Base-by-base conservation (phyloP, 2,888 invertebrate genomes). In the Leucozona laternaria region DNA sequence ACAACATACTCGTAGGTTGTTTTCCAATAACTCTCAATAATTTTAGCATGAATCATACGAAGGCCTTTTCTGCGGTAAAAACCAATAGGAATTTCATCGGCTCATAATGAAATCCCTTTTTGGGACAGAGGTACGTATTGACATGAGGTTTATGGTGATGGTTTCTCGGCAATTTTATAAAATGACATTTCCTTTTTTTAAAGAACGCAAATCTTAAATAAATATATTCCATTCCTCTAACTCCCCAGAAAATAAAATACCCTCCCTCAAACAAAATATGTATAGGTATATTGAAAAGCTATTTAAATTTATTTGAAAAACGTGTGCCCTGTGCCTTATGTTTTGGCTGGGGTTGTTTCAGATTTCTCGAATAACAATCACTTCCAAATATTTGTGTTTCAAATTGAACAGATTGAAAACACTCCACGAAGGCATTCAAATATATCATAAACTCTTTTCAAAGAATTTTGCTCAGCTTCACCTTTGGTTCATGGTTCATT, bases 401-500 rank as follows among this genome's bases (percentile, higher is more conserved):
- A 62, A 43, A 62, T 43, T 62, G 5, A n/a, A 45, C 62, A 62
- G n/a, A 45, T 62, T 62, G 43, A 62, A 62, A 11, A 25, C 1
- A 7, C 22, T 53, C 53, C 22, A 25, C n/a, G n/a, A 53, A 15
- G 5, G 6, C 25, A 53, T 25, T 53, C 25, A 53, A 53, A 53
- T 53, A 53, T 53, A 53, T 6, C 11, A 22, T 25, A 53, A 25
- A 53, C 2, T 31, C 64, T 48, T 48, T 64, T 31, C 25, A 11
- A 2, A 31, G 7, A 31, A 28, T 45, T 11, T 17, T 17, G 5
- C 15, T 64, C 43, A 31, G n/a, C 25, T 62, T 25, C 11, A 62
- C 22, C 13, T 22, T 25, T 3, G 8, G 6, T 25, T 62, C 15
- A 62, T 4, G 13, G 45, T 45, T 64, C 43, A 64, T 45, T 45